Evolutionary conservation across 2,888 invertebrate species (phyloP).

Genomic region (Nematopogon swammerdamellus): DNA sequence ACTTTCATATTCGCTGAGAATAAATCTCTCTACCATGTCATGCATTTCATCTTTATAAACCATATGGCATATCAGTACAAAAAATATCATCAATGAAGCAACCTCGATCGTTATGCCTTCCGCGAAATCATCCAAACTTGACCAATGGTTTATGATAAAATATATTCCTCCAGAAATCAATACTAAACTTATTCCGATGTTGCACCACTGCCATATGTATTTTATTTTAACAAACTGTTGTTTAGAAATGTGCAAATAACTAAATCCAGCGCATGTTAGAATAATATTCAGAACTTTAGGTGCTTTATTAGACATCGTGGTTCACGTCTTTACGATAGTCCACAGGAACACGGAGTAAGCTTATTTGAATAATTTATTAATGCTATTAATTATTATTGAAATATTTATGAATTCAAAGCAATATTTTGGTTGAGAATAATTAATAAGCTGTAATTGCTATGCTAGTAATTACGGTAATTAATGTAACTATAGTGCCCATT

Average conservation of each 20-base stretch:
- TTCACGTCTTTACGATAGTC: too few relatives aligned
- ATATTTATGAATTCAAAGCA: too few relatives aligned
- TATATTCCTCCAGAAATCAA: not conserved
- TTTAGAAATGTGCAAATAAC: not conserved
- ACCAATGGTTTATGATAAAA: not conserved
- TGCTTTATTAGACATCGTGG: too few relatives aligned
- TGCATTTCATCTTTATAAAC: not conserved
- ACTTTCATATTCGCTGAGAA: not conserved
- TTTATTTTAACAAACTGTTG: not conserved
- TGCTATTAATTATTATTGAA: too few relatives aligned
- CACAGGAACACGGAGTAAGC: too few relatives aligned
- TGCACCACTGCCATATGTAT: too few relatives aligned
- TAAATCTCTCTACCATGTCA: not conserved
- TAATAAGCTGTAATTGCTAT: too few relatives aligned
- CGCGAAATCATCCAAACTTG: not conserved
- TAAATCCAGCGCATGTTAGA: not conserved
- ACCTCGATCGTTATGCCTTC: not conserved
- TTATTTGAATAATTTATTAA: too few relatives aligned
- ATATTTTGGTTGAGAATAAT: too few relatives aligned
- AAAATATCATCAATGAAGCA: not conserved
- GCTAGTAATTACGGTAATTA: too few relatives aligned
- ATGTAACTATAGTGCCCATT: too few relatives aligned
- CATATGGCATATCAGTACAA: not conserved
- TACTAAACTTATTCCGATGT: too few relatives aligned
- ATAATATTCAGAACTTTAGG: not conserved